These are phyloP conservation scores for Loxodonta africana DNA, from an alignment of 2,113 vertebrate species.

Conservation along the genomic window DNA sequence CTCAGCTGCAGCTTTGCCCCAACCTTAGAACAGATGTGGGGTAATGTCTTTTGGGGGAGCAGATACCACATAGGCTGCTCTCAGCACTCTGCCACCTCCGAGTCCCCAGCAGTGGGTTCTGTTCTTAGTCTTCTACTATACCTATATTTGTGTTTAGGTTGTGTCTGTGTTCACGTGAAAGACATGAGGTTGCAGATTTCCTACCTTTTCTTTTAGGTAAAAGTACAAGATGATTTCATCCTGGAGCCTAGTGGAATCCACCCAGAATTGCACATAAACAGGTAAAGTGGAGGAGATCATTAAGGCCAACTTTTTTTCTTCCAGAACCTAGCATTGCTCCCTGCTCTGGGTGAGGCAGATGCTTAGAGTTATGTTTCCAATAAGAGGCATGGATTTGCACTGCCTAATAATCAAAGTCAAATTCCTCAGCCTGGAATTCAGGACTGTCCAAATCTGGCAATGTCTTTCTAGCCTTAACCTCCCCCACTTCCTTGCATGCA, in stretches of 20 bases:
- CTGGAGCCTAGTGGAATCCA: neutral
- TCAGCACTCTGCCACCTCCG: neutral
- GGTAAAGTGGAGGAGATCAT: neutral
- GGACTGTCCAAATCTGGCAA: constrained; percentile 50
- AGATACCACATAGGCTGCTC: accelerated
- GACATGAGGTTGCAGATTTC: neutral
- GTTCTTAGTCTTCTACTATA: neutral
- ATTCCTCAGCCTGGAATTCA: constrained; percentile 59
- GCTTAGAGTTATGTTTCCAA: constrained; percentile 58
- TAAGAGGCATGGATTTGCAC: constrained; percentile 65
- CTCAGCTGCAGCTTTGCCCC: neutral
- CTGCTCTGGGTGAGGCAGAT: neutral
- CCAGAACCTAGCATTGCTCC: neutral
- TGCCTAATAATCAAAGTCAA: constrained; percentile 66
- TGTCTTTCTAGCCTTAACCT: neutral
- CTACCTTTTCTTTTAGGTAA: neutral
- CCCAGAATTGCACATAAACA: neutral
- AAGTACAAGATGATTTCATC: neutral
- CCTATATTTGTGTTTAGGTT: neutral
- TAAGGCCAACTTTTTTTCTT: neutral
- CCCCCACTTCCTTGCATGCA: neutral
- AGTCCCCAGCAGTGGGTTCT: accelerated
- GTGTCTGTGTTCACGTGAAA: neutral
- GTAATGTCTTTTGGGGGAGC: accelerated
- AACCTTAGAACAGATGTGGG: neutral